Evolutionary conservation across 2,888 invertebrate genomes (phyloP).

Genomic region (Herminia tarsipennalis): DNA sequence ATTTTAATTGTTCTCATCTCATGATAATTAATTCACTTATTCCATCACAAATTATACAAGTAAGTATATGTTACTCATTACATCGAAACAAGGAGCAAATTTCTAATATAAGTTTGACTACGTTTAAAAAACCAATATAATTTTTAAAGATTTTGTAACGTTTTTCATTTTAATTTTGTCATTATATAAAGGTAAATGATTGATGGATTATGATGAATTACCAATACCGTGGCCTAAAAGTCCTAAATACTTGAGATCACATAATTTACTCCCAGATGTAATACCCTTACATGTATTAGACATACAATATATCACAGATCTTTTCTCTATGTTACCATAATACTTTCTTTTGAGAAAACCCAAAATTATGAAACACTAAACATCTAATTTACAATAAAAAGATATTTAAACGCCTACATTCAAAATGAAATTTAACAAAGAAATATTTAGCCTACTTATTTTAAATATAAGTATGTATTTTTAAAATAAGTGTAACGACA

Average conservation of each 20-base stretch:
- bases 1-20: conserved; percentile 28
- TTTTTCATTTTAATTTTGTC: conserved; percentile 2
- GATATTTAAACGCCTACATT: conserved; percentile 66
- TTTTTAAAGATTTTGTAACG: too few relatives aligned
- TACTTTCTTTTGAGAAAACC: conserved; percentile 71
- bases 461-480: conserved; percentile 36
- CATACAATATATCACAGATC: conserved; percentile 77
- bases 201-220: too few relatives aligned
- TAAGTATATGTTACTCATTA: too few relatives aligned
- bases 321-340: conserved; percentile 78
- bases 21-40: conserved; percentile 3
- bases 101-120: too few relatives aligned
- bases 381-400: conserved; percentile 50
- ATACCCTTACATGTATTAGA: conserved; percentile 67
- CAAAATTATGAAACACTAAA: conserved; percentile 54
- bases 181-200: conserved; percentile 5
- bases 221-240: conserved; percentile 37
- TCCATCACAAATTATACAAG: too few relatives aligned
- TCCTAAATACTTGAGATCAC: conserved; percentile 61
- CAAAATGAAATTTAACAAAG: conserved; percentile 43
- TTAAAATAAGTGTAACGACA: conserved; percentile 45
- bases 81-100: too few relatives aligned
- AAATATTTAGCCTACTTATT: conserved; percentile 34
- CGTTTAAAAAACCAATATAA: too few relatives aligned
- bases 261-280: conserved; percentile 79